These are phyloP conservation scores for Caenorhabditis brenneri DNA, from an alignment of 1,140 invertebrate genomes.

Conservation along the genomic window DNA sequence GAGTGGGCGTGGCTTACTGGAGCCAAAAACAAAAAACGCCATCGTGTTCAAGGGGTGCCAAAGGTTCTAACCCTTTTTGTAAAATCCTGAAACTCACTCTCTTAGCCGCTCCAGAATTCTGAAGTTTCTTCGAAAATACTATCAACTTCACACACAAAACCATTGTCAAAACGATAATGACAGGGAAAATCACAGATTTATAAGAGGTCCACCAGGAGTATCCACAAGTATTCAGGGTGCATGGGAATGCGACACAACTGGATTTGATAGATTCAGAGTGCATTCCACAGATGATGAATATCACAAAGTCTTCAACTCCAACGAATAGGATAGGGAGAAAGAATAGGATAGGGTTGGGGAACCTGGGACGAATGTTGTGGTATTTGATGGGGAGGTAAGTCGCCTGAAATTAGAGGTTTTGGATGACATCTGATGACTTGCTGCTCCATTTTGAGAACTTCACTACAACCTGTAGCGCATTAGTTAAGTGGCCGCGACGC, in stretches of 20 bases:
- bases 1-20: too few species aligned
- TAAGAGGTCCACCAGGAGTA: constrained; percentile 10
- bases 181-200: neutral
- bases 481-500: too few species aligned
- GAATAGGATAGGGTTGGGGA: neutral
- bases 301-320: constrained; percentile 1
- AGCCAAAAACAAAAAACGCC: too few species aligned
- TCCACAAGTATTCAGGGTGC: neutral
- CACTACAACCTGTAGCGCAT: too few species aligned
- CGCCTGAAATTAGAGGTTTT: neutral
- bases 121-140: neutral
- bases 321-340: neutral
- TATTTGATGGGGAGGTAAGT: constrained; percentile 16
- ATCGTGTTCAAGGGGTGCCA: too few species aligned
- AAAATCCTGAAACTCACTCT: neutral
- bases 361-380: neutral
- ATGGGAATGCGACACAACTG: neutral
- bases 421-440: too few species aligned
- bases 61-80: neutral
- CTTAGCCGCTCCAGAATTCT: neutral
- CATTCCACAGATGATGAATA: neutral
- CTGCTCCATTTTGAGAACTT: too few species aligned
- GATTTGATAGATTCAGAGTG: neutral
- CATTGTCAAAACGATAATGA: neutral
- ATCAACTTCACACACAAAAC: neutral